Evolutionary conservation across 2,113 vertebrate genomes (phyloP), one percentile per base, ranked within the genome.

Genomic region (Forbesichthys papilliferus): DNA sequence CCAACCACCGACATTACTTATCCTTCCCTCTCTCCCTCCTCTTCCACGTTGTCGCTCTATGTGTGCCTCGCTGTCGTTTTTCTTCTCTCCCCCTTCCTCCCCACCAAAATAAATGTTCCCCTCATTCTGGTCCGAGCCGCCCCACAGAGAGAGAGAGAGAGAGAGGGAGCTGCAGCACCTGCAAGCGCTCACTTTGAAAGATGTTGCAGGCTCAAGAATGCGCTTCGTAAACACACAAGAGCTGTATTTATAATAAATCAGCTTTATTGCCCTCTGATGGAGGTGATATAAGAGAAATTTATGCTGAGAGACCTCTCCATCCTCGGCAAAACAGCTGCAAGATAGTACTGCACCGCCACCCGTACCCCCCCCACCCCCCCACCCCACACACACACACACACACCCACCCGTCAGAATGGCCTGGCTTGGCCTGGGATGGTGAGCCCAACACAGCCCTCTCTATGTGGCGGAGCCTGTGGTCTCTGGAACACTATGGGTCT

Each of bases 211-310:
- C 94, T 85, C 92, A 98, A 98, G 96, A 98, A 98, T 99, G 95
- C 89, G 88, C 87, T 91, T 94, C 93, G 93, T 98, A 98, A 98
- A 98, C 96, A 97, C 94, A 95, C 81, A 91, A 94, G 94, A 93
- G 90, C 94, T 91, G 92, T 96, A 96, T 98, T 98, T 98, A 98
- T 96, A 96, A 99, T 99, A 96, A 94, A 94, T 99, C 97, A 97
- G 92, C 94, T 96, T 98, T 98, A 98, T 98, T 94, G 95, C 94
- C 94, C 95, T 94, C 95, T 94, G 93, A 96, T 99, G 96, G 95
- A 88, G 96, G 93, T 96, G 96, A 95, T 98, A 96, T 96, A 95
- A 94, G 93, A 83, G 84, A 90, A 94, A 95, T 98, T 98, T 97
- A 98, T 94, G 93, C 94, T 91, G 92, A 85, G 89, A 93, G 93